These are phyloP conservation scores for Drosophila rubida DNA, from an alignment of 2,888 invertebrate genomes.

Conservation along the genomic window DNA sequence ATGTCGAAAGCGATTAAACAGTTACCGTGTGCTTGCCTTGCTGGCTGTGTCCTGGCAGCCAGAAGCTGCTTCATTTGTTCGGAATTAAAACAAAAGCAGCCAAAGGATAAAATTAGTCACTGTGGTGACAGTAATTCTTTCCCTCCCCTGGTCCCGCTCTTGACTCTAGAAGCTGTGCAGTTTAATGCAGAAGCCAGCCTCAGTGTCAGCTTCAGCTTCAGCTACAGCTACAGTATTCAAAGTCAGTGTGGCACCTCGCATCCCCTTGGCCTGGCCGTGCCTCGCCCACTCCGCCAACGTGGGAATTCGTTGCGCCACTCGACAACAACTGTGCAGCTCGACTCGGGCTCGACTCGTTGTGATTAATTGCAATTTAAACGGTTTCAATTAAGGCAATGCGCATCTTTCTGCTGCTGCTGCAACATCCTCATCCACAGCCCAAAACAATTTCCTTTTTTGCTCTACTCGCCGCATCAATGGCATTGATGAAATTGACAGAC, in stretches of 20 bases:
- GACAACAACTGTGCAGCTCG: slow-evolving; percentile 78
- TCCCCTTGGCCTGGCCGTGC: neutral
- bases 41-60: slow-evolving; percentile 17
- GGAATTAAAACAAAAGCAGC: slow-evolving; percentile 76
- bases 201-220: no score
- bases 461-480: slow-evolving; percentile 40
- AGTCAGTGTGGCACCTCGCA: slow-evolving; percentile 28
- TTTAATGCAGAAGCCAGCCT: slow-evolving; percentile 38
- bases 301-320: slow-evolving; percentile 75
- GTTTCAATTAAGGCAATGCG: slow-evolving; percentile 82
- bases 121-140: slow-evolving; percentile 74
- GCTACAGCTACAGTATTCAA: slow-evolving; percentile 18
- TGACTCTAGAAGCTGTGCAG: slow-evolving; percentile 29
- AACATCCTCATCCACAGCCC: slow-evolving; percentile 17
- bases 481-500: slow-evolving; percentile 62
- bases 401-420: slow-evolving; percentile 68
- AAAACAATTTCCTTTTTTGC: slow-evolving; percentile 37
- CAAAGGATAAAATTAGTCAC: slow-evolving; percentile 82
- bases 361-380: slow-evolving; percentile 85
- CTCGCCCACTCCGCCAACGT: slow-evolving; percentile 13
- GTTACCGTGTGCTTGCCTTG: slow-evolving; percentile 55
- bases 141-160: neutral
- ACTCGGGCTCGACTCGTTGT: slow-evolving; percentile 47
- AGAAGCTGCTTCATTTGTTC: slow-evolving; percentile 65
- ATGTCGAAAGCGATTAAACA: slow-evolving; percentile 85